Conservation (phyloP, 2,888 invertebrate species). For the Ecliptopera silaceata region DNA sequence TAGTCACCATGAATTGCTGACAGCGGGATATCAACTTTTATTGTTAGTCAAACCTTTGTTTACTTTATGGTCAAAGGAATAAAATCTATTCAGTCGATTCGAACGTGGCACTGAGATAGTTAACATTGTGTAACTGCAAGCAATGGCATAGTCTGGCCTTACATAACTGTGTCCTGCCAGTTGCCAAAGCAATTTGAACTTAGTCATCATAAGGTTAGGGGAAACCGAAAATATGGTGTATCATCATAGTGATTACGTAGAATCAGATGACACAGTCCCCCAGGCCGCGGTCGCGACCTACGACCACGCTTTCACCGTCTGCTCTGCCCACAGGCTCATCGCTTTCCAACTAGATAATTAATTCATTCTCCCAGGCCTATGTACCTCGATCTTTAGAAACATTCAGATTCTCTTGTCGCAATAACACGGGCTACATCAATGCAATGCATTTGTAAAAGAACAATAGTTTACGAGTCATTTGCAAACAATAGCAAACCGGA, state of each 20-base stretch:
- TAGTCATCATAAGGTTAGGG: slow-evolving; percentile 18
- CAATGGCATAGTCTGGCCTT: not conserved
- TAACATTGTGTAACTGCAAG: slow-evolving; percentile 16
- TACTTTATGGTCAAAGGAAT: slow-evolving; percentile 33
- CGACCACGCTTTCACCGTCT: slow-evolving; percentile 64
- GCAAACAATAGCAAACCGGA: slow-evolving; percentile 68
- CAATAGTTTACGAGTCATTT: slow-evolving; percentile 60
- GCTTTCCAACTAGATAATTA: slow-evolving; percentile 46
- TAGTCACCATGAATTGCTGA: slow-evolving; percentile 40
- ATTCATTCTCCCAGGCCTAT: slow-evolving; percentile 40
- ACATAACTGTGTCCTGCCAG: slow-evolving; percentile 6
- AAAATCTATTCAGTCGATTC: slow-evolving; percentile 30
- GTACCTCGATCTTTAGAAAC: slow-evolving; percentile 29
- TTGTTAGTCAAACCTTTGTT: slow-evolving; percentile 38
- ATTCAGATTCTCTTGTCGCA: slow-evolving; percentile 29
- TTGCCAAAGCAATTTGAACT: not conserved
- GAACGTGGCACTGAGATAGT: slow-evolving; percentile 24
- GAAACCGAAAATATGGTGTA: slow-evolving; percentile 28
- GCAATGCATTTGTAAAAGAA: slow-evolving; percentile 42
- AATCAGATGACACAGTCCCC: slow-evolving; percentile 41
- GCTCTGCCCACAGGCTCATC: slow-evolving; percentile 47
- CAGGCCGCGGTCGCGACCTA: slow-evolving; percentile 52
- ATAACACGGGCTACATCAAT: slow-evolving; percentile 30
- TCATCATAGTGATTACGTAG: slow-evolving; percentile 33
- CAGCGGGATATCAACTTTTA: slow-evolving; percentile 41